Percentiles rank a stretch among this genome's conserved stretches.
These are phyloP conservation scores for Dromococcyx pavoninus DNA, from an alignment of 2,797 vertebrate genomes.

Conservation along the genomic window DNA sequence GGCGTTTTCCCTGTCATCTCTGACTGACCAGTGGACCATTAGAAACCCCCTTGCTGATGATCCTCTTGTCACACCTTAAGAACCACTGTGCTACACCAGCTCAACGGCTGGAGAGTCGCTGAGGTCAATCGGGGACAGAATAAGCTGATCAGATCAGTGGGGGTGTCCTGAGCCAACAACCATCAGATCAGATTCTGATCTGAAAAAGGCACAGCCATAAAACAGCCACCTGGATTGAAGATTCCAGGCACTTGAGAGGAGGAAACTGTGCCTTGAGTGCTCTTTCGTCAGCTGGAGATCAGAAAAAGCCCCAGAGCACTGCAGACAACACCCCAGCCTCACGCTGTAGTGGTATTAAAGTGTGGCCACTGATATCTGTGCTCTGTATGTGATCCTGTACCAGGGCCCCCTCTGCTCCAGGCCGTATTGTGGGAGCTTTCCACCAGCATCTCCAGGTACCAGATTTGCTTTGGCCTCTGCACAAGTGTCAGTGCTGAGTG, in stretches of 20 bases:
- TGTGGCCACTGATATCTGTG: neutral
- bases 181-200: neutral
- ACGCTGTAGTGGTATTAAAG: neutral
- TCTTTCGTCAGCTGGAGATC: neutral
- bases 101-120: neutral
- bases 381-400: neutral
- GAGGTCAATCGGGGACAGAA: neutral
- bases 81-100: neutral
- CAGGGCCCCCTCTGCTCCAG: neutral
- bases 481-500: neutral
- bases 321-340: neutral
- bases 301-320: neutral
- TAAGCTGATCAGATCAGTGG: conserved; percentile 32
- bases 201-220: neutral
- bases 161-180: neutral
- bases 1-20: neutral
- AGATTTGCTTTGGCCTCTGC: neutral
- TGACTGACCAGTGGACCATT: neutral
- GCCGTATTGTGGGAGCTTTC: neutral
- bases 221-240: neutral
- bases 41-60: neutral
- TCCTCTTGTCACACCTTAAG: neutral
- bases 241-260: neutral
- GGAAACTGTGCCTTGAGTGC: neutral
- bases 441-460: neutral